These are phyloP conservation scores for Leptura quadrifasciata DNA, from an alignment of 2,888 invertebrate genomes.

Conservation along the genomic window DNA sequence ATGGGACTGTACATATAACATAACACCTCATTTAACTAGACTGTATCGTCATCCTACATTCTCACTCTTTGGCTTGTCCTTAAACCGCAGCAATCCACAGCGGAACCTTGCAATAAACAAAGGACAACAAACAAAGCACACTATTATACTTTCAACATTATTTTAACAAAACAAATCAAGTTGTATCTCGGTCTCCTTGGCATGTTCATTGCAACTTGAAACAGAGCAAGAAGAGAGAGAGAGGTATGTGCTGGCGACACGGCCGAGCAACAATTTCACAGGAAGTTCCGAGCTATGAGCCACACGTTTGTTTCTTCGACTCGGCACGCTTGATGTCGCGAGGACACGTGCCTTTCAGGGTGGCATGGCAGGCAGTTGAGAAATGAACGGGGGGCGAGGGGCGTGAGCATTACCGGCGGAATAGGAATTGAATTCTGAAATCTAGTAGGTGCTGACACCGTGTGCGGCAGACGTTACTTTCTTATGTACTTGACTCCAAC, in stretches of 20 bases:
- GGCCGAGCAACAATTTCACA: conserved; percentile 38
- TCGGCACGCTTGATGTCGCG: conserved; percentile 61
- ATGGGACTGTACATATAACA: not conserved
- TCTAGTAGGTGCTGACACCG: conserved; percentile 19
- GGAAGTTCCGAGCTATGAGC: conserved; percentile 59
- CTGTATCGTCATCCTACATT: conserved; percentile 13
- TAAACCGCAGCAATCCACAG: conserved; percentile 33
- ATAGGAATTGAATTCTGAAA: conserved; percentile 14
- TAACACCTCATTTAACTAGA: not conserved
- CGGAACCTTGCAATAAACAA: conserved; percentile 34
- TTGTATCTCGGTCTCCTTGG: conserved; percentile 43
- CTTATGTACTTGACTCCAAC: conserved; percentile 10
- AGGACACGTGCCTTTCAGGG: conserved; percentile 53
- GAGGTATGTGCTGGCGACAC: conserved; percentile 25
- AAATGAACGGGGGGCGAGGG: not conserved
- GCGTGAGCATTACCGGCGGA: not conserved
- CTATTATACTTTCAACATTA: conserved; percentile 45
- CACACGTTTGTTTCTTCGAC: conserved; percentile 54
- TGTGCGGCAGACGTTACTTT: conserved; percentile 13
- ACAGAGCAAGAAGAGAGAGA: conserved; percentile 37
- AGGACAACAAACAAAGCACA: conserved; percentile 42
- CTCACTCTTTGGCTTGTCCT: conserved; percentile 28
- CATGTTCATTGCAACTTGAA: conserved; percentile 46
- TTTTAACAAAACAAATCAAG: conserved; percentile 49
- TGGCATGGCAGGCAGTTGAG: conserved; percentile 6